phyloP scores from a whole-genome alignment of 2,113 vertebrate genomes.

The Dryoscopus gambensis region DNA sequence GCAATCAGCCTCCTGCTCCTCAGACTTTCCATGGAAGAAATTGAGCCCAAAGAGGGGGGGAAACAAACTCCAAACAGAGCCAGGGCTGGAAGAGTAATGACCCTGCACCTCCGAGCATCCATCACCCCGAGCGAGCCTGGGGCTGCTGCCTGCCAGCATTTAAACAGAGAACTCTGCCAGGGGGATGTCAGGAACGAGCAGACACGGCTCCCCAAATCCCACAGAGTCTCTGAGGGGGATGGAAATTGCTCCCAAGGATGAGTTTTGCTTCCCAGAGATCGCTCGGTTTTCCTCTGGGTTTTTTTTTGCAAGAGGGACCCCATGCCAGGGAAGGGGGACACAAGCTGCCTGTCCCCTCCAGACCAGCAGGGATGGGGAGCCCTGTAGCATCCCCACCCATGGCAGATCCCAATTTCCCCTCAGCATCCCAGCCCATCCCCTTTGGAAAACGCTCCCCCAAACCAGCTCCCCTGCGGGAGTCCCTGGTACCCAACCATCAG shows the following conservation, averaged over 20 bases:
- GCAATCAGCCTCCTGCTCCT: slow-evolving; percentile 36
- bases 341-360: neutral
- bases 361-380: neutral
- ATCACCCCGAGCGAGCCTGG: neutral
- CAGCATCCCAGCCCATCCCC: neutral
- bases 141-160: neutral
- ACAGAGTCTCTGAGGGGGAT: neutral
- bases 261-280: neutral
- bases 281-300: neutral
- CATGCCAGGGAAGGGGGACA: neutral
- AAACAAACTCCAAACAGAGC: neutral
- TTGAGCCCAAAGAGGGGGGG: neutral
- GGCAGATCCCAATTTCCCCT: neutral
- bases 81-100: neutral
- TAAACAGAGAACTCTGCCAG: neutral
- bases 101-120: neutral
- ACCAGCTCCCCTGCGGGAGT: fast-evolving
- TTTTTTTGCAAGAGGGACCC: neutral
- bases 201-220: neutral
- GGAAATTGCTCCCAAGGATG: neutral
- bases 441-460: neutral
- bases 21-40: slow-evolving; percentile 74
- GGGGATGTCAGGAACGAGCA: neutral
- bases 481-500: neutral
- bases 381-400: neutral